These are phyloP conservation scores for human DNA, from an alignment of 2,113 vertebrate species.

Conservation along the genomic window GRCh38 chr1:169948001-169948500, in stretches of 20 bases:
- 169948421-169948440: neutral
- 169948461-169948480: neutral
- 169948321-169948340: neutral
- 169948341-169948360: neutral
- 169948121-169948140: neutral
- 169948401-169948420: neutral
- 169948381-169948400: neutral
- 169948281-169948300: neutral
- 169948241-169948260: neutral
- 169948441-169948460: neutral
- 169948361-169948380: neutral
- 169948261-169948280: neutral
- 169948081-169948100: neutral
- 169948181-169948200: neutral
- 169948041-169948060: neutral
- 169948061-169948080: constrained; percentile 2
- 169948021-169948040: neutral
- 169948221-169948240: neutral
- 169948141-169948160: neutral
- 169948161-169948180: neutral
- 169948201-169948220: neutral
- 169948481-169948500: constrained; percentile 9
- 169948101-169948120: constrained; percentile 3
- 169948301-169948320: constrained; percentile 2
- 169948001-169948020: neutral